Base-by-base conservation (phyloP, 2,797 vertebrate genomes). In the Rhynchotus rufescens region DNA sequence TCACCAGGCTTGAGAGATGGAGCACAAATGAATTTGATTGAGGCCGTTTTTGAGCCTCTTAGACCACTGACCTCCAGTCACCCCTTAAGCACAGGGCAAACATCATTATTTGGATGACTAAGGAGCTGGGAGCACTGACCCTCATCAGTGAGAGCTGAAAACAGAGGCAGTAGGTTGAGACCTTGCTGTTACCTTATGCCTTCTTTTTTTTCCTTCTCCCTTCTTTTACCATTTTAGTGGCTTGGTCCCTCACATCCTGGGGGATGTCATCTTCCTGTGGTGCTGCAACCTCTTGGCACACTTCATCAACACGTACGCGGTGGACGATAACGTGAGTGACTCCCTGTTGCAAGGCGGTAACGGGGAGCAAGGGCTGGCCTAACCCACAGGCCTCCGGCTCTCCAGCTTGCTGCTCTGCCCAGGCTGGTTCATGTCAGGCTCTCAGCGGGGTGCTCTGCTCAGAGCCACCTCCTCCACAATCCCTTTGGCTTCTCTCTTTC, bases 231-330 rank as follows among this genome's bases (percentile, higher is more conserved):
- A n/a, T 96, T 97, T 90, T 97, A 99, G 98, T 0, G 98, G 98
- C 84, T 96, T 99, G 76, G 80, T 99, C 51, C 98, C 98, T 60
- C 98, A 98, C 59, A 83, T 99, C 89, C 94, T 98, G 95, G 98
- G 98, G 73, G 98, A 99, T 66, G 97, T 99, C 92, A 97, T 99
- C 93, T 98, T 98, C 97, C 97, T 99, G 88, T 99, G 98, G 98
- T 98, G 98, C 91, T 99, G 98, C 96, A 99, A 98, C 96, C 98
- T 99, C 89, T 92, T 99, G 97, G 98, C 98, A 95, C 98, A 99
- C 92, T 98, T 99, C 89, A 99, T 99, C 95, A 99, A 98, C 97
- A 98, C 98, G 92, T 98, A 98, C 11, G 97, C 98, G 1, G 98
- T 98, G 84, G 98, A 99, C 0, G 98, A 99, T 89, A 98, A 97